Conservation (phyloP, 2,797 vertebrate genomes). For the Onychomys leucogaster region DNA sequence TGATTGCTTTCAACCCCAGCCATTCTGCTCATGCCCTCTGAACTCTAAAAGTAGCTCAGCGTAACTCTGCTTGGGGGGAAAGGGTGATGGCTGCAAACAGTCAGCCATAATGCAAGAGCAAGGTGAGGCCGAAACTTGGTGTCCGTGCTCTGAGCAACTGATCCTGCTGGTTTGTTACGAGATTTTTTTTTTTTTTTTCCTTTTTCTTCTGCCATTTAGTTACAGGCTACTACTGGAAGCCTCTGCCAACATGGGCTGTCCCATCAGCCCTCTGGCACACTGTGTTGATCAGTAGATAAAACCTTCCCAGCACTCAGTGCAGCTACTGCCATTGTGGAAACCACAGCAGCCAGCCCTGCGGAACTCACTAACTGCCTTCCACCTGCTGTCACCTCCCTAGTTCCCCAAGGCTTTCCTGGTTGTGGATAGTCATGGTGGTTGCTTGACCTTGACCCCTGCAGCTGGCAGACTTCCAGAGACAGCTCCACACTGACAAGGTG, state of each 20-base stretch:
- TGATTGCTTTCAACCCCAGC: conserved; percentile 91
- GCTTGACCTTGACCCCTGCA: conserved; percentile 80
- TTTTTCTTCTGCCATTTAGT: conserved; percentile 74
- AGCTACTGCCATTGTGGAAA: conserved; percentile 29
- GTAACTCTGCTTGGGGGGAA: conserved; percentile 71
- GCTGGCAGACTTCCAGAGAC: conserved; percentile 78
- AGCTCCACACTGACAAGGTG: conserved; percentile 74
- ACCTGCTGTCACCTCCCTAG: conserved; percentile 80
- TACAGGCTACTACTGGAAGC: conserved; percentile 79
- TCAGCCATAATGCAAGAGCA: conserved; percentile 88
- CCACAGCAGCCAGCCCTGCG: conserved; percentile 46
- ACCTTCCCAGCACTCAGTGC: conserved; percentile 80
- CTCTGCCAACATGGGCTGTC: conserved; percentile 88
- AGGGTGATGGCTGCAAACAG: conserved; percentile 87
- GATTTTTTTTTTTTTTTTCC: not conserved
- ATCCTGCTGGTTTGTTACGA: conserved; percentile 58
- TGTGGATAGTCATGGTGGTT: conserved; percentile 75
- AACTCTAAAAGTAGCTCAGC: conserved; percentile 88
- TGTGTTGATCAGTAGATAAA: conserved; percentile 87
- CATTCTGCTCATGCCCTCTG: conserved; percentile 85
- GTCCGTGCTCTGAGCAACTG: conserved; percentile 78
- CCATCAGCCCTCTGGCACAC: conserved; percentile 90
- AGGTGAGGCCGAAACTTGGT: conserved; percentile 76
- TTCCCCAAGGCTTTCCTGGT: conserved; percentile 77
- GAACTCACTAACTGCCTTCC: conserved; percentile 76